Conservation (phyloP, 2,113 vertebrate species). For the Nerophis lumbriciformis region DNA sequence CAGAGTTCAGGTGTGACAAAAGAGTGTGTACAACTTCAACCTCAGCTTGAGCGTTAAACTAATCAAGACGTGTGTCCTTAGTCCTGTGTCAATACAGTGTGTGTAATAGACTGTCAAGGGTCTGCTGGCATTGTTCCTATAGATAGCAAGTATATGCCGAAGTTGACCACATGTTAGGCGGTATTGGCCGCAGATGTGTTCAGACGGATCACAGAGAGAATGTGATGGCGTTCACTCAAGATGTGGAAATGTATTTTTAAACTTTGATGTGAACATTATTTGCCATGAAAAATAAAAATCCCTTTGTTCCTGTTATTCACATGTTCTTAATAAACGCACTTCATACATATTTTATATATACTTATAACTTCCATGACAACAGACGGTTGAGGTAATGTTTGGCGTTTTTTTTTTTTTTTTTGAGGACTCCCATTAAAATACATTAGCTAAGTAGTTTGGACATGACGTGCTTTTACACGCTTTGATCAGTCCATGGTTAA, state of each 20-base stretch:
- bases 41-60: background rate
- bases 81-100: background rate
- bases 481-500: slow-evolving; percentile 29
- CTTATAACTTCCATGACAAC: slow-evolving; percentile 25
- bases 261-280: slow-evolving; percentile 85
- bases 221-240: slow-evolving; percentile 84
- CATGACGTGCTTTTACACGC: slow-evolving; percentile 28
- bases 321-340: slow-evolving; percentile 77
- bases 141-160: slow-evolving; percentile 43
- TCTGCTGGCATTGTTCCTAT: slow-evolving; percentile 37
- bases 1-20: too few relatives aligned
- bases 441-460: slow-evolving; percentile 22
- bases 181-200: slow-evolving; percentile 88
- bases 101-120: slow-evolving; percentile 15
- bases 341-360: slow-evolving; percentile 72
- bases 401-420: background rate
- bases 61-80: background rate
- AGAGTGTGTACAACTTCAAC: background rate
- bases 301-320: slow-evolving; percentile 83
- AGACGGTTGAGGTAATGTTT: slow-evolving; percentile 24
- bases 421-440: slow-evolving; percentile 21
- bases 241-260: slow-evolving; percentile 76
- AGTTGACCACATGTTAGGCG: slow-evolving; percentile 80
- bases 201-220: slow-evolving; percentile 72
- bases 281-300: slow-evolving; percentile 79